These are phyloP conservation scores for Drepana falcataria DNA, from an alignment of 2,888 invertebrate genomes.

Conservation along the genomic window DNA sequence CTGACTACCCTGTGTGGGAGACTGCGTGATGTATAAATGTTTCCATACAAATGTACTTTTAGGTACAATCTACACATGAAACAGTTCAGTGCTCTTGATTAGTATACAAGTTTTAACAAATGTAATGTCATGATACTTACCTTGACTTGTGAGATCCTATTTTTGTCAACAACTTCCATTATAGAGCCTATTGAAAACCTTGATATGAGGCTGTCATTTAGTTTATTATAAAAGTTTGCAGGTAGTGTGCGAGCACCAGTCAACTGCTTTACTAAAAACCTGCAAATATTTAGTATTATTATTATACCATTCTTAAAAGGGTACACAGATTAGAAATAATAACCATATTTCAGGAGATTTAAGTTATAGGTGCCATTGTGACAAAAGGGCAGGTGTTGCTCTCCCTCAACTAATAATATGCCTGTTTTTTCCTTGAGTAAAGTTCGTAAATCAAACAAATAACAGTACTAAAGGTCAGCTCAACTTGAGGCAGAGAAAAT, in stretches of 20 bases:
- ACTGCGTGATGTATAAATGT: too few species aligned
- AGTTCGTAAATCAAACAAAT: too few species aligned
- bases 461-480: too few species aligned
- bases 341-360: too few species aligned
- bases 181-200: slow-evolving; percentile 89
- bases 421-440: too few species aligned
- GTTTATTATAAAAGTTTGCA: slow-evolving; percentile 93
- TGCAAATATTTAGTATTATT: slow-evolving; percentile 24
- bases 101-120: neutral
- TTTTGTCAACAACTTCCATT: slow-evolving; percentile 97
- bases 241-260: slow-evolving; percentile 97
- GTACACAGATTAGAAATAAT: too few species aligned
- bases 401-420: too few species aligned
- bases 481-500: too few species aligned
- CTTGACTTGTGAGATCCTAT: slow-evolving; percentile 94
- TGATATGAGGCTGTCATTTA: slow-evolving; percentile 89
- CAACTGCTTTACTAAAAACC: slow-evolving; percentile 91
- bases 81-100: neutral
- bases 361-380: too few species aligned
- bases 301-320: neutral
- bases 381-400: too few species aligned
- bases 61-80: too few species aligned
- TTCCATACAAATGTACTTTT: neutral
- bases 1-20: too few species aligned
- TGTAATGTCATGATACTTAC: slow-evolving; percentile 21